These are phyloP conservation scores for Aldabrachelys gigantea DNA, from an alignment of 2,113 vertebrate species.

Conservation along the genomic window DNA sequence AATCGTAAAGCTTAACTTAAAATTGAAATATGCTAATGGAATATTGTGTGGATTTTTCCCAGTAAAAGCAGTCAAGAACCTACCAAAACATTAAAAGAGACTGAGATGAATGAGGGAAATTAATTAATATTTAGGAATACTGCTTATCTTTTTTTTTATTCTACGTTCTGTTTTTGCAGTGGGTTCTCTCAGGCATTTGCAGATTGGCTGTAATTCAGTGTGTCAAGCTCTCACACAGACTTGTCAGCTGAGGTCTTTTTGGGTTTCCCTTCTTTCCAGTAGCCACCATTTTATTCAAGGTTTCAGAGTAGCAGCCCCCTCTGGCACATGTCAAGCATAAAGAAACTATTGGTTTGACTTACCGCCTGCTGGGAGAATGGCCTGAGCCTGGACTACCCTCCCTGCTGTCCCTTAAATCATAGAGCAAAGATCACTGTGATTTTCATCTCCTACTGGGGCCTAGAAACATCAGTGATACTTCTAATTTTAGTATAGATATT, in stretches of 20 bases:
- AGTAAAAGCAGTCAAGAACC: slow-evolving; percentile 55
- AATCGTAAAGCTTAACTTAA: slow-evolving; percentile 69
- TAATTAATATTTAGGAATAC: slow-evolving; percentile 70
- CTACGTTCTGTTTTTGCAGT: slow-evolving; percentile 14
- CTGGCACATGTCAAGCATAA: background rate
- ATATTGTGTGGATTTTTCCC: slow-evolving; percentile 60
- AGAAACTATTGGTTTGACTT: background rate
- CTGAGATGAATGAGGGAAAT: slow-evolving; percentile 53
- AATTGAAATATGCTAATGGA: slow-evolving; percentile 82
- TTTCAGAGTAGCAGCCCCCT: background rate
- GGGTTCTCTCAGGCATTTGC: slow-evolving; percentile 24
- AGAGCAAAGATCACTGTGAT: background rate
- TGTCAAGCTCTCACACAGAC: background rate
- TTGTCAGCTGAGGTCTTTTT: background rate
- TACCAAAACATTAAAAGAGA: slow-evolving; percentile 58
- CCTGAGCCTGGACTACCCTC: background rate
- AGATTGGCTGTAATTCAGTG: background rate
- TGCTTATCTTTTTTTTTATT: slow-evolving; percentile 47
- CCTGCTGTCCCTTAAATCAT: background rate
- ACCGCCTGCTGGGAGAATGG: rapidly evolving
- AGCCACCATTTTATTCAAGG: background rate
- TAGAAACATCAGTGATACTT: background rate
- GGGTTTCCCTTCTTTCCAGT: background rate
- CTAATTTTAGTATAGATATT: background rate
- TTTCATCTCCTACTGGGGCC: background rate